Percentiles rank a stretch among this genome's conserved stretches.
phyloP scores from a whole-genome alignment of 2,113 vertebrate species.

The Melanocharis versteri region DNA sequence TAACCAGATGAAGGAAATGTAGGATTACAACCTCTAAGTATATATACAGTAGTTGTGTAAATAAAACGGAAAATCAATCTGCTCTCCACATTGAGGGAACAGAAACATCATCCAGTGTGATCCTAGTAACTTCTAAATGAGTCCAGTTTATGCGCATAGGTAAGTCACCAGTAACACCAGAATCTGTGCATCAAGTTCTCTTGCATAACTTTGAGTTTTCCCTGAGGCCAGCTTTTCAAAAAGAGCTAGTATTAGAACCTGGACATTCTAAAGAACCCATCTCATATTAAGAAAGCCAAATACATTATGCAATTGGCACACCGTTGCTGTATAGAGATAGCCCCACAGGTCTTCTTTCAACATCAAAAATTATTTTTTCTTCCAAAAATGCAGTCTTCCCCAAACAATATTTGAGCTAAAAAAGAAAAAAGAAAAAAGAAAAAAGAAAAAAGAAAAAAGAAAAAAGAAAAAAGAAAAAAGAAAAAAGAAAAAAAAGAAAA shows the following conservation, averaged over 20 bases:
- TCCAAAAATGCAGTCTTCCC: background rate
- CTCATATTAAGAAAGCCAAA: background rate
- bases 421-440: background rate
- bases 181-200: background rate
- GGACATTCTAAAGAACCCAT: background rate
- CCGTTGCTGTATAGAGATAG: background rate
- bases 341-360: background rate
- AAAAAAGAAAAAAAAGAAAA: background rate
- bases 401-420: background rate
- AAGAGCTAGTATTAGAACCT: background rate
- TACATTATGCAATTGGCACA: fast-evolving
- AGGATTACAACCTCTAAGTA: background rate
- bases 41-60: background rate
- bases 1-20: background rate
- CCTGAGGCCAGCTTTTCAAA: background rate
- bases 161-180: background rate
- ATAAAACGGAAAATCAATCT: background rate
- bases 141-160: fast-evolving
- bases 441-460: background rate
- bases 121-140: background rate
- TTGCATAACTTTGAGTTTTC: background rate
- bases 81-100: background rate
- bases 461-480: background rate
- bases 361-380: background rate
- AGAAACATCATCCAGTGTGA: background rate